Base-by-base conservation (phyloP, 2,888 invertebrate genomes). In the Conops quadrifasciatus region DNA sequence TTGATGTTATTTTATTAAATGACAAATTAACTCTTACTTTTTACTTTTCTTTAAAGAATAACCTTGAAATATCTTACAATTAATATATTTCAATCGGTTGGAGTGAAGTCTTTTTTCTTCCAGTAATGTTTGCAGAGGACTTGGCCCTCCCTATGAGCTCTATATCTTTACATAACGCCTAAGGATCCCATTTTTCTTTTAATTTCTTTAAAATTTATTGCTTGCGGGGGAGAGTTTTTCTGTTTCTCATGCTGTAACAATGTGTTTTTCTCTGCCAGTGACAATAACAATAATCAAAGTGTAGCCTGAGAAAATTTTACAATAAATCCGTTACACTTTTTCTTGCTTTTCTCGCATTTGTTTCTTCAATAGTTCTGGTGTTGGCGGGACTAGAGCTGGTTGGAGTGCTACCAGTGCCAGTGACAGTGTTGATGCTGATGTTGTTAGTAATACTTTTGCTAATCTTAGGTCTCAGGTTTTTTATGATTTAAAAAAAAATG, bases 241-340 rank as follows among this genome's bases (percentile, higher is more conserved):
- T 13, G 36, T 36, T 36, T 66, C 2, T 1, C 53, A 21, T 53
- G 3, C 53, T 19, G 21, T 2, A 53, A 53, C 53, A 53, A 60
- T 11, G 26, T 19, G 26, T 56, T n/a, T 24, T 56, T 36, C 36
- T 7, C 36, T 36, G 36, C 36, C 4, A 36, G 36, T 4, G 36
- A 36, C 9, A 4, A 9, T 53, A n/a, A 3, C 49, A 13, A 21
- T 21, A 21, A 53, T 21, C 53, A 11, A 7, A 36, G 26, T n/a
- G 58, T 59, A 60, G 26, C 47, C 21, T 67, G 59, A 49, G 67
- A 67, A 67, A 59, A 67, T 66, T 66, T 51, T 36, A 30, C 21
- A 7, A 36, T 19, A 66, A 47, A 36, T 66, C 66, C 36, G 66
- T 66, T 66, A 53, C 53, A 66, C 15, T 66, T 63, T 63, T 21